A percentile compares a stretch with the other conserved stretches of the same genome.
Conservation (phyloP, 2,113 vertebrate species). For the Todiramphus saurophagus region DNA sequence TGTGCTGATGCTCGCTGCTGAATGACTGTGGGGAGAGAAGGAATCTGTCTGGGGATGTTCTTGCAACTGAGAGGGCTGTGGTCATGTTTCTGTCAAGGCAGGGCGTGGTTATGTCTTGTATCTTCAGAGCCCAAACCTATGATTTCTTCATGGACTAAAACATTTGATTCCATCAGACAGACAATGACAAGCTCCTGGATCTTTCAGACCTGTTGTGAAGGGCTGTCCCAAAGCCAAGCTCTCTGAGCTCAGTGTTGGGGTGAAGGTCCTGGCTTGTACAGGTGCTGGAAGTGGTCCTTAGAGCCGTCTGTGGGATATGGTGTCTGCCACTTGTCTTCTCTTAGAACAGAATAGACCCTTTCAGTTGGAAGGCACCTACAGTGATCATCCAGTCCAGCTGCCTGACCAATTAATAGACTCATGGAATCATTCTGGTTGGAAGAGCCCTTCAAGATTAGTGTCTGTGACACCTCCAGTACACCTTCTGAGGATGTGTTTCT, state of each 20-base stretch:
- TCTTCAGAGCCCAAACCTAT: neutral
- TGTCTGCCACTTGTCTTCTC: neutral
- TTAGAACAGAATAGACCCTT: too few relatives aligned
- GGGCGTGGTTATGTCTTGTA: neutral
- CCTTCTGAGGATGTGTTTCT: neutral
- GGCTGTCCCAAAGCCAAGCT: neutral
- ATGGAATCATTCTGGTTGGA: too few relatives aligned
- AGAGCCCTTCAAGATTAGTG: neutral
- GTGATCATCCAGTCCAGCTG: too few relatives aligned
- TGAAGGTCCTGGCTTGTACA: neutral
- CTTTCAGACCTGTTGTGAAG: neutral
- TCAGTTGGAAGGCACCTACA: too few relatives aligned
- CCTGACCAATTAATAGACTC: too few relatives aligned
- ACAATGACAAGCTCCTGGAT: neutral
- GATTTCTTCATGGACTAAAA: neutral
- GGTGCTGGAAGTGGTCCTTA: neutral
- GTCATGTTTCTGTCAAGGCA: neutral
- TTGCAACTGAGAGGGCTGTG: neutral
- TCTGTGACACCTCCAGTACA: neutral
- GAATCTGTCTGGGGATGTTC: neutral
- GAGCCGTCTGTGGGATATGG: neutral
- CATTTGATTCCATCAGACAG: neutral
- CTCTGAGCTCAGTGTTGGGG: neutral
- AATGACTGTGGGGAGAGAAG: neutral
- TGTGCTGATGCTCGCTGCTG: neutral